Evolutionary conservation across 2,888 invertebrate genomes (phyloP).

Genomic region (Nomada goodeniana): DNA sequence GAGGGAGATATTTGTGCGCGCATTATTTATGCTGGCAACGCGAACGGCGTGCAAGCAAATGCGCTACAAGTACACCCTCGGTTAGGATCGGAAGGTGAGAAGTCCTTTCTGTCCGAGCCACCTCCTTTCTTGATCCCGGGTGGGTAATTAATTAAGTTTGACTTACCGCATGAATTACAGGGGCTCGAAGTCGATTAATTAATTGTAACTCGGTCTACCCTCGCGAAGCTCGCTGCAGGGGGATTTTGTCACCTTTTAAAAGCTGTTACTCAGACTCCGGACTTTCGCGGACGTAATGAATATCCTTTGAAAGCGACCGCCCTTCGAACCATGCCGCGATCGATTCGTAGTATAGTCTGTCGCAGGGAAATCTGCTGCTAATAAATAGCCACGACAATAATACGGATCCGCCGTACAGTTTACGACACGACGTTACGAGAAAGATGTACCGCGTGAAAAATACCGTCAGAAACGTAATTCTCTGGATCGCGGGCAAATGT

Average conservation of each 20-base stretch:
- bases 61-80: slow-evolving; percentile 40
- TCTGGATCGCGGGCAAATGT: not conserved
- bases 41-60: slow-evolving; percentile 38
- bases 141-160: slow-evolving; percentile 83
- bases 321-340: slow-evolving; percentile 20
- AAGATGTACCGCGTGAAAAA: not conserved
- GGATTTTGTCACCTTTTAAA: slow-evolving; percentile 83
- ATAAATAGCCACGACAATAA: slow-evolving; percentile 15
- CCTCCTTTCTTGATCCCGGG: slow-evolving; percentile 39
- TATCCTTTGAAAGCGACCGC: slow-evolving; percentile 40
- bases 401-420: not conserved
- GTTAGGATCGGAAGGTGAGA: slow-evolving; percentile 54
- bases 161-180: slow-evolving; percentile 82
- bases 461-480: not conserved
- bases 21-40: not conserved
- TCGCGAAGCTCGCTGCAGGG: slow-evolving; percentile 65
- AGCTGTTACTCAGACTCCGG: slow-evolving; percentile 59
- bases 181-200: slow-evolving; percentile 81
- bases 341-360: slow-evolving; percentile 49
- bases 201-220: slow-evolving; percentile 80
- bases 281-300: slow-evolving; percentile 59
- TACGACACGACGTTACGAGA: no score
- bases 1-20: slow-evolving; percentile 29
- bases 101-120: slow-evolving; percentile 26
- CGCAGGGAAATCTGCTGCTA: slow-evolving; percentile 18